A percentile compares a stretch with the other conserved stretches of the same genome.
Conservation (phyloP, 2,888 invertebrate species). For the Mactromeris polynyma region DNA sequence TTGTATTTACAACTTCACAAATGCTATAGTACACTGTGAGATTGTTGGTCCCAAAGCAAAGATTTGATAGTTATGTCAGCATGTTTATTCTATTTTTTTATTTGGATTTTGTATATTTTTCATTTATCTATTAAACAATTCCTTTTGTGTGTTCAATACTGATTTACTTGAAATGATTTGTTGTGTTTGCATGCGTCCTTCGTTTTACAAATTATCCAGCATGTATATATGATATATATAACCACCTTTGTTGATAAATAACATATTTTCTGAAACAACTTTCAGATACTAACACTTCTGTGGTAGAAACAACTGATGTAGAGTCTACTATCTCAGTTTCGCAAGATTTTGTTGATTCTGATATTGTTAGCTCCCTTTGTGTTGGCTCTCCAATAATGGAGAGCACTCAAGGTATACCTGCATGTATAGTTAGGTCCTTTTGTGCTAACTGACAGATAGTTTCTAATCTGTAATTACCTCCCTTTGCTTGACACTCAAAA, state of each 20-base stretch:
- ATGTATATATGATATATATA: not conserved
- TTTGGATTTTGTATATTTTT: not conserved
- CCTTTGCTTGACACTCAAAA: not conserved
- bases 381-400: conserved; percentile 67
- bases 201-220: not conserved
- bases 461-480: not conserved
- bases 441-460: conserved; percentile 1
- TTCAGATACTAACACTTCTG: conserved; percentile 49
- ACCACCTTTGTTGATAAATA: not conserved
- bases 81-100: not conserved
- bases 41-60: too few relatives aligned
- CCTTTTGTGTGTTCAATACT: not conserved
- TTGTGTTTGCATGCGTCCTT: not conserved
- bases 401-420: conserved; percentile 67
- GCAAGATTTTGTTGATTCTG: conserved; percentile 45
- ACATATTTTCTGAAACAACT: not conserved
- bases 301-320: conserved; percentile 27
- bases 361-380: conserved; percentile 56
- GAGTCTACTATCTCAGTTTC: conserved; percentile 27
- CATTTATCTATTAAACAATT: not conserved
- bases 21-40: too few relatives aligned
- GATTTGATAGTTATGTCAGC: too few relatives aligned
- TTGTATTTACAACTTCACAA: too few relatives aligned
- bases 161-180: not conserved
- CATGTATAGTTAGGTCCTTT: conserved; percentile 9